phyloP scores from a whole-genome alignment of 2,797 vertebrate genomes.

The Diplodus sargus region DNA sequence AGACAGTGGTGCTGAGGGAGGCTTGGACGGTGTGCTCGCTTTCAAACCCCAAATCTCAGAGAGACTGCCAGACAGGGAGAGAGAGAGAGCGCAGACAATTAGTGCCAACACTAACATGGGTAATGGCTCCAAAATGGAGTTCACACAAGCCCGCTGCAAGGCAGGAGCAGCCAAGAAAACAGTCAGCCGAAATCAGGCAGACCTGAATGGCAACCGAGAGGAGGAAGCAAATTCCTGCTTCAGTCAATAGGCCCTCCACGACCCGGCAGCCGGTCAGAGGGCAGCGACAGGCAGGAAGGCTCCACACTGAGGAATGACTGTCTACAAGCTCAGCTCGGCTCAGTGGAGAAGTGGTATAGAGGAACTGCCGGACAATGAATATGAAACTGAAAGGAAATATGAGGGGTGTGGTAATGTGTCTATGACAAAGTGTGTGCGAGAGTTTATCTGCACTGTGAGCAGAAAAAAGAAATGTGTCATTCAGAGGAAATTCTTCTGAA shows the following conservation, averaged over 20 bases:
- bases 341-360: slow-evolving; percentile 47
- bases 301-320: slow-evolving; percentile 62
- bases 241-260: slow-evolving; percentile 68
- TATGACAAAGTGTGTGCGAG: slow-evolving; percentile 37
- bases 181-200: slow-evolving; percentile 79
- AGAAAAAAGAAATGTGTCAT: slow-evolving; percentile 20
- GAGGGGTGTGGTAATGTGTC: slow-evolving; percentile 51
- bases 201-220: slow-evolving; percentile 75
- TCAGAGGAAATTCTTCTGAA: slow-evolving; percentile 30
- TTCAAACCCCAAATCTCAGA: slow-evolving; percentile 73
- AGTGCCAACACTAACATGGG: slow-evolving; percentile 85
- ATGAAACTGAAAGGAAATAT: slow-evolving; percentile 70
- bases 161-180: slow-evolving; percentile 74
- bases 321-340: slow-evolving; percentile 60
- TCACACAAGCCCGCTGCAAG: slow-evolving; percentile 76
- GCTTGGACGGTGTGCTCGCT: slow-evolving; percentile 60
- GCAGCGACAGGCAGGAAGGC: slow-evolving; percentile 63
- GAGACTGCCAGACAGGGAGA: slow-evolving; percentile 72
- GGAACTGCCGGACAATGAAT: slow-evolving; percentile 65
- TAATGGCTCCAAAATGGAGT: slow-evolving; percentile 83
- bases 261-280: slow-evolving; percentile 62
- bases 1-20: slow-evolving; percentile 70
- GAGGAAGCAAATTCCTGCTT: slow-evolving; percentile 76
- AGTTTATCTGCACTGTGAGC: slow-evolving; percentile 33
- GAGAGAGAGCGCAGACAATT: slow-evolving; percentile 77